Evolutionary conservation across 2,888 invertebrate species (phyloP), one percentile per base, ranked within the genome.

Genomic region (Limnephilus lunatus): DNA sequence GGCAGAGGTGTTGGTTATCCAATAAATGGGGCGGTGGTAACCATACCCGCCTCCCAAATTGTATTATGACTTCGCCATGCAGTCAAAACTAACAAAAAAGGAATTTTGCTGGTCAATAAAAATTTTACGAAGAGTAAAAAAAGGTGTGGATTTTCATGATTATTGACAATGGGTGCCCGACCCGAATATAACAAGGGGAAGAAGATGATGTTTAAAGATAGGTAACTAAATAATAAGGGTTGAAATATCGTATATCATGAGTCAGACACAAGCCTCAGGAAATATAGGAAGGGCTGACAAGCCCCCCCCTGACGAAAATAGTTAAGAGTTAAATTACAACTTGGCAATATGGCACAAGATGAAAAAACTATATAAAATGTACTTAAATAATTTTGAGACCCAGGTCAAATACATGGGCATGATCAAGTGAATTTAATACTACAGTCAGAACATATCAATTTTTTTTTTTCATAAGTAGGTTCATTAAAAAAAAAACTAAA

Each of bases 251-350:
- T 35, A 35, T 83, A 5, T 19, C 31, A 5, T 87, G 87, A 87
- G 48, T 87, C 87, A 87, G 48, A 32, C 83, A 35, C 35, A 39
- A 35, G 83, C 19, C 35, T 25, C 1, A 83, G 25, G 44, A 44
- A 44, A 44, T 44, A 44, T 44, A 44, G 44, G 68, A 83, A 83
- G 83, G 35, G 83, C 15, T 83, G 39, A 83, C 32, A 83, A 83
- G 11, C 25, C 83, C 15, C 15, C 83, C 44, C 9, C 35, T 25
- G 32, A 12, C 35, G 35, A 19, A 32, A 35, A 83, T 83, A 39
- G 3, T 25, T 11, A 35, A 7, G 15, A 83, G 14, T 83, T 19
- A 39, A 83, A 35, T 35, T 35, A 83, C 35, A 83, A 87, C 44
- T 48, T 39, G 39, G 44, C 12, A 48, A 83, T 32, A 68, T 12